Conservation (phyloP, 2,888 invertebrate species). For the Cheilosia vulpina region DNA sequence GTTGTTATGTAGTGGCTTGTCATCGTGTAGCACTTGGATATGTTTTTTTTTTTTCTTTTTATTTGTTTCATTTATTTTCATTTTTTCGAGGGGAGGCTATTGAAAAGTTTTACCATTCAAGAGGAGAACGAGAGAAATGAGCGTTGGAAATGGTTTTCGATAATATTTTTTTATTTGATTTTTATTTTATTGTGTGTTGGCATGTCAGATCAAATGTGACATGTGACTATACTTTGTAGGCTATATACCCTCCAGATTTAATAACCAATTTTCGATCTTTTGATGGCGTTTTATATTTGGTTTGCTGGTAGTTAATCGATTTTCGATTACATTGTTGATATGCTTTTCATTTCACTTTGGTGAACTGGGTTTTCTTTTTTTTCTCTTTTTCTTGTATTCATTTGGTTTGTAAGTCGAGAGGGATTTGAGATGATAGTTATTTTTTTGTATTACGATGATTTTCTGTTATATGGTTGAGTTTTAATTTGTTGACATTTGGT, state of each 20-base stretch:
- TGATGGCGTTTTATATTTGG: slow-evolving; percentile 32
- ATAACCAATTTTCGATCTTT: slow-evolving; percentile 57
- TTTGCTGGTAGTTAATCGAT: slow-evolving; percentile 55
- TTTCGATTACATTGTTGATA: slow-evolving; percentile 23
- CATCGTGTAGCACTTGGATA: slow-evolving; percentile 46
- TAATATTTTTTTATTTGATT: slow-evolving; percentile 18
- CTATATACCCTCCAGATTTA: slow-evolving; percentile 48
- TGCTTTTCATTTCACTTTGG: slow-evolving; percentile 14
- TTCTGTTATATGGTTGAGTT: slow-evolving; percentile 9
- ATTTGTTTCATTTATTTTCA: not conserved
- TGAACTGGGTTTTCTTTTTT: slow-evolving; percentile 7
- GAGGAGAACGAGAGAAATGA: slow-evolving; percentile 14
- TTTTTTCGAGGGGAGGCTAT: not conserved
- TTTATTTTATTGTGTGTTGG: slow-evolving; percentile 39
- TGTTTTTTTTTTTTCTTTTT: slow-evolving; percentile 10
- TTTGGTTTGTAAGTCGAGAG: slow-evolving; percentile 11
- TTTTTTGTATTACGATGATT: slow-evolving; percentile 2
- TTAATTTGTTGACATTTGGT: not conserved
- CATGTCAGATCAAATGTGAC: slow-evolving; percentile 55
- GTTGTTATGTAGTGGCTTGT: slow-evolving; percentile 35
- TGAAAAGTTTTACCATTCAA: slow-evolving; percentile 6
- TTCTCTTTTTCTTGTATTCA: slow-evolving; percentile 8
- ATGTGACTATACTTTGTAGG: slow-evolving; percentile 40
- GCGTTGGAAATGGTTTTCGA: slow-evolving; percentile 10
- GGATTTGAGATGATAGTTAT: slow-evolving; percentile 1